A percentile compares a stretch with the other conserved stretches of the same genome.
These are phyloP conservation scores for Characodon lateralis DNA, from an alignment of 2,797 vertebrate genomes.

Conservation along the genomic window DNA sequence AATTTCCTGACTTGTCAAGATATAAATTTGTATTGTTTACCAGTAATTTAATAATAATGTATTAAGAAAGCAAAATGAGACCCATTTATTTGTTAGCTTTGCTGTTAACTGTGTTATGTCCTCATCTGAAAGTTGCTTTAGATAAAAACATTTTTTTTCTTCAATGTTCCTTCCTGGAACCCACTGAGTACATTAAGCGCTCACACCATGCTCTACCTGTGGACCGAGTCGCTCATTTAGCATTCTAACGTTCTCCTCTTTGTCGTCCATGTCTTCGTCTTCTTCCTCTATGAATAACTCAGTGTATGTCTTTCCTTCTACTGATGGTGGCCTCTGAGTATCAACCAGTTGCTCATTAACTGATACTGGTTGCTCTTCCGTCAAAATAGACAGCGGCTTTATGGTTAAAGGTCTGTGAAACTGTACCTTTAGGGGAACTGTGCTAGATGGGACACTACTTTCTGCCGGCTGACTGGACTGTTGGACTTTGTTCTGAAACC, in stretches of 20 bases:
- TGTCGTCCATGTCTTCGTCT: constrained; percentile 75
- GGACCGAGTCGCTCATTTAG: constrained; percentile 71
- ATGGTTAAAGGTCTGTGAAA: constrained; percentile 48
- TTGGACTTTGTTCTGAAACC: constrained; percentile 21
- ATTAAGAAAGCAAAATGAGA: neutral
- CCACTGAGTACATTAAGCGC: constrained; percentile 15
- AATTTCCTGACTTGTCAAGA: neutral
- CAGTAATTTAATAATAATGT: neutral
- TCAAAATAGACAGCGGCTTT: constrained; percentile 50
- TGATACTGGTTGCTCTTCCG: constrained; percentile 50
- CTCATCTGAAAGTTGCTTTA: neutral
- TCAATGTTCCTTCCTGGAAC: constrained; percentile 34
- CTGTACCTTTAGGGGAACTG: constrained; percentile 30
- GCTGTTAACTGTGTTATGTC: neutral
- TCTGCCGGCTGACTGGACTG: constrained; percentile 12
- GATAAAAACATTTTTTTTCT: constrained; percentile 6
- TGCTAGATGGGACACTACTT: constrained; percentile 7
- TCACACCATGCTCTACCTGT: constrained; percentile 85
- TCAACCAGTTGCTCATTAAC: constrained; percentile 50
- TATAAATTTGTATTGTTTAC: neutral
- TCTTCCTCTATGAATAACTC: constrained; percentile 91
- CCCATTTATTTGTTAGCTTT: neutral
- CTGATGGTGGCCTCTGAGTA: constrained; percentile 47
- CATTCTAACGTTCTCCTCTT: constrained; percentile 50
- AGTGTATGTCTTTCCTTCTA: constrained; percentile 68